A percentile compares a stretch with the other conserved stretches of the same genome.
phyloP scores from a whole-genome alignment of 2,113 vertebrate genomes.

The Eubucco bourcierii region DNA sequence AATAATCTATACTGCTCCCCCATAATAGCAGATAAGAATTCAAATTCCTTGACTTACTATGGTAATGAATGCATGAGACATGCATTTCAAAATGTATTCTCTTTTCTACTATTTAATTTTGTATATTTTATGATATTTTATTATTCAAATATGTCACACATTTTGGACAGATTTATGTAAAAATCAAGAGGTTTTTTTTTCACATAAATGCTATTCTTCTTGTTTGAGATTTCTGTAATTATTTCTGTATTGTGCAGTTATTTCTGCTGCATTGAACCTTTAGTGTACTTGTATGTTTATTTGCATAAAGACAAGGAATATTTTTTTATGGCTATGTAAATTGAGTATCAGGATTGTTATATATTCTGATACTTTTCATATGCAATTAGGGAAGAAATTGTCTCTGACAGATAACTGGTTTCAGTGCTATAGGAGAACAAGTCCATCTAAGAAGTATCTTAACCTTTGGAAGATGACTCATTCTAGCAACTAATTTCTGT shows the following conservation, averaged over 20 bases:
- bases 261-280: background rate
- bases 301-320: background rate
- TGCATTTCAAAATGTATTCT: background rate
- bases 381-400: background rate
- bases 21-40: constrained; percentile 59
- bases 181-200: background rate
- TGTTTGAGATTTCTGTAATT: background rate
- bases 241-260: background rate
- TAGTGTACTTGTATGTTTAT: background rate
- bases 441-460: background rate
- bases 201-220: background rate
- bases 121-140: background rate
- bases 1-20: constrained; percentile 47
- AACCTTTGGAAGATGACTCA: background rate
- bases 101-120: background rate
- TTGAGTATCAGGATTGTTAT: background rate
- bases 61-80: background rate
- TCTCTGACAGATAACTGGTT: background rate
- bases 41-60: background rate
- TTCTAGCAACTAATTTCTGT: constrained; percentile 18
- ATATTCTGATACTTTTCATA: background rate
- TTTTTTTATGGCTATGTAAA: background rate
- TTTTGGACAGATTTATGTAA: background rate
- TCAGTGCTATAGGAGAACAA: background rate
- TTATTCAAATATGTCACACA: background rate